A percentile compares a stretch with the other conserved stretches of the same genome.
These are phyloP conservation scores for Microtus ochrogaster DNA, from an alignment of 2,113 vertebrate species.

Conservation along the genomic window DNA sequence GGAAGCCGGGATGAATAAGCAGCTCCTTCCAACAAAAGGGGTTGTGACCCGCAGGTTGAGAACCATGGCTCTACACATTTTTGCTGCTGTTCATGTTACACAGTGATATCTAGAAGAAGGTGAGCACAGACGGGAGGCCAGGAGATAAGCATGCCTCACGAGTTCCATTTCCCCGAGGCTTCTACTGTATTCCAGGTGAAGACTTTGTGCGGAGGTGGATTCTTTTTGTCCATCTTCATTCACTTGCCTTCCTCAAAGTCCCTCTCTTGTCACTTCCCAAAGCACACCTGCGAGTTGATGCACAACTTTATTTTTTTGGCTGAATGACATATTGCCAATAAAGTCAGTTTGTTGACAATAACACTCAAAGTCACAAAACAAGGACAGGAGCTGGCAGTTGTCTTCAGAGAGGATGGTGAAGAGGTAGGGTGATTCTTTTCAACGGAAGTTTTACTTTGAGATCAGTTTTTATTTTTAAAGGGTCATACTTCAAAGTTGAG, in stretches of 20 bases:
- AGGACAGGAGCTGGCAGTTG: background rate
- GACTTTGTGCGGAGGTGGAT: background rate
- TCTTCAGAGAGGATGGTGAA: background rate
- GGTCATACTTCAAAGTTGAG: background rate
- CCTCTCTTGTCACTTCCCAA: background rate
- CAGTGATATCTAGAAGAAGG: slow-evolving; percentile 26
- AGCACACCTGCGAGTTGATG: background rate
- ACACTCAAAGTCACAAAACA: background rate
- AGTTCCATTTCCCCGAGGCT: background rate
- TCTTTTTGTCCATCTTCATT: background rate
- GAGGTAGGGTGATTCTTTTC: background rate
- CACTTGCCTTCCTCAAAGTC: background rate
- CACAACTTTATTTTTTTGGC: background rate
- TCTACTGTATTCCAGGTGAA: background rate
- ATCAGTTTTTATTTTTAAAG: background rate
- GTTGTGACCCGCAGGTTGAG: background rate
- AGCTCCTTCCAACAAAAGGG: no score
- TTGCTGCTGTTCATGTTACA: background rate
- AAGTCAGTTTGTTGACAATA: background rate
- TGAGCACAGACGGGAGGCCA: background rate
- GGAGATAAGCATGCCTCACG: background rate
- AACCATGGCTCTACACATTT: background rate
- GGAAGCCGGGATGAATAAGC: no score
- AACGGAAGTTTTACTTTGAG: slow-evolving; percentile 28
- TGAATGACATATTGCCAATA: background rate